These are phyloP conservation scores for Tympanuchus pallidicinctus DNA, from an alignment of 2,113 vertebrate species.

Conservation along the genomic window DNA sequence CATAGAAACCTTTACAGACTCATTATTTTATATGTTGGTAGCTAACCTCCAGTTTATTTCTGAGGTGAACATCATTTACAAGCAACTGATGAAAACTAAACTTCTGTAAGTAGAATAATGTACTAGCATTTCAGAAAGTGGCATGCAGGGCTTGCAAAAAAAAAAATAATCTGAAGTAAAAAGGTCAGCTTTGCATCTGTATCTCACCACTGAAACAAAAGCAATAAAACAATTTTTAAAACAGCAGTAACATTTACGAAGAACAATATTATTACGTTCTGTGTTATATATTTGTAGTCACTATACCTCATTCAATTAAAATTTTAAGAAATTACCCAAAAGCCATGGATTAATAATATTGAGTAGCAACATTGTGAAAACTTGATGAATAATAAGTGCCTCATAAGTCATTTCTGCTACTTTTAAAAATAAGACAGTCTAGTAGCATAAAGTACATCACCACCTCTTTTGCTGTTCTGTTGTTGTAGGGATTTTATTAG, in stretches of 20 bases:
- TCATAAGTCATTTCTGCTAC: not conserved
- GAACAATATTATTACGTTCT: not conserved
- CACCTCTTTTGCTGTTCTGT: accelerated
- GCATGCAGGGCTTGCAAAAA: not conserved
- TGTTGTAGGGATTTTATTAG: not conserved
- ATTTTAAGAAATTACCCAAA: not conserved
- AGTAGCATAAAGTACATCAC: not conserved
- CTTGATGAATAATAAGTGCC: not conserved
- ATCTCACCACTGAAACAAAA: not conserved
- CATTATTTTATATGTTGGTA: accelerated
- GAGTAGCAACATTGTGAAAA: not conserved
- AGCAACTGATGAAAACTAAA: not conserved
- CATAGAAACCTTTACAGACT: not conserved
- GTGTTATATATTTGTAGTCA: not conserved
- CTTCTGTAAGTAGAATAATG: not conserved
- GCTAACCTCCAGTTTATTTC: not conserved
- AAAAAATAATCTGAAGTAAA: not conserved
- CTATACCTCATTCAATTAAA: not conserved
- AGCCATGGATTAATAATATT: not conserved
- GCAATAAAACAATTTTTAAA: not conserved
- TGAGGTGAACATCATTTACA: not conserved
- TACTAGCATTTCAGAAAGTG: not conserved
- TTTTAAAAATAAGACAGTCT: not conserved
- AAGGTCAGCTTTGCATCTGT: not conserved
- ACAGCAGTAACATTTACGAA: accelerated